Evolutionary conservation across 2,113 vertebrate species (phyloP), one percentile per base, ranked within the genome.

Genomic region (Buteo buteo): DNA sequence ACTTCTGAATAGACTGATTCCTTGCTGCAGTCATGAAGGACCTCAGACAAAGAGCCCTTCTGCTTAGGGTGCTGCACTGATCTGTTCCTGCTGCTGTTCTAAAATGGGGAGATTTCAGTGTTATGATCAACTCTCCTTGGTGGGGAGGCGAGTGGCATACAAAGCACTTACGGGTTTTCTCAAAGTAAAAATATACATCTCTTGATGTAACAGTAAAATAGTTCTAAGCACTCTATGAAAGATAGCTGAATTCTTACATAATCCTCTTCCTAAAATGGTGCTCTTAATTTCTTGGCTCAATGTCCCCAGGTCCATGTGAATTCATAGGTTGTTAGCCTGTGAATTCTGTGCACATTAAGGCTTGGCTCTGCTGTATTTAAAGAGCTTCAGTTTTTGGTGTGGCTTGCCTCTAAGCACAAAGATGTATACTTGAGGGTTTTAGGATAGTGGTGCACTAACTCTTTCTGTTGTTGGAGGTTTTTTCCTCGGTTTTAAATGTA

Each of bases 41-140:
- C 13, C 17, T 92, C 22, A 13, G 7, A 21, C 5, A 64, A 44
- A 50, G 42, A 88, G 18, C 26, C 10, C 7, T 55, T 57, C 16
- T 92, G 34, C 40, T 73, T 38, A 31, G 14, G 17, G 5, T 59
- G 64, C 42, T 86, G 49, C 19, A 11, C 34, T 88, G 45, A 11
- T 57, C 16, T 31, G 26, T 13, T 84, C n/a, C 29, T 67, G 32
- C 31, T 71, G 54, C 18, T 71, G 7, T 5, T 90, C 28, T 59
- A 8, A 61, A 80, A 28, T 7, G 4, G 10, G 11, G 50, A 59
- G 9, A 32, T 36, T 73, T 83, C 21, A 40, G 1, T 55, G 28
- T 62, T 80, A 4, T 0, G 2, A 36, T 40, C 74, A 74, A 0
- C 16, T 6, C 10, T 55, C 22, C 71, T 50, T 65, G 15, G 14